Conservation (phyloP, 2,888 invertebrate genomes). For the Heliothis peltigera region DNA sequence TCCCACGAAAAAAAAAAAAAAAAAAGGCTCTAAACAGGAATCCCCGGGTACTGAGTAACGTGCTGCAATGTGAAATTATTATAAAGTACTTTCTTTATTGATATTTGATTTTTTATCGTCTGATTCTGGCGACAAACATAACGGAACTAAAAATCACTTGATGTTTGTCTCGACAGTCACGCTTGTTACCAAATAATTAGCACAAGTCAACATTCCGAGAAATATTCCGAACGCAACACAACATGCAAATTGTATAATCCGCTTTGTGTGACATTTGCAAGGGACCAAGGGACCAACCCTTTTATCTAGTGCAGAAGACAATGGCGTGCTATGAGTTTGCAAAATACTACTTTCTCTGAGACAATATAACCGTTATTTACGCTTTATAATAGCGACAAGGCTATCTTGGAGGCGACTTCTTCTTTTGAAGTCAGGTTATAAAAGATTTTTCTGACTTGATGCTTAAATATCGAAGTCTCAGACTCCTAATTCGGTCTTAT, state of each 20-base stretch:
- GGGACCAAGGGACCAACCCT: constrained; percentile 54
- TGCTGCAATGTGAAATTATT: no score
- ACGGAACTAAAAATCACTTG: not conserved
- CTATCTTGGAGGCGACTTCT: constrained; percentile 7
- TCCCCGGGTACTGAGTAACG: no score
- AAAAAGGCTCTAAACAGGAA: no score
- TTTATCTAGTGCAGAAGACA: constrained; percentile 42
- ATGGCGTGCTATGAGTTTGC: constrained; percentile 42
- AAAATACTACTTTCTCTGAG: constrained; percentile 48
- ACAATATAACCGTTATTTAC: constrained; percentile 54
- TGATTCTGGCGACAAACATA: not conserved
- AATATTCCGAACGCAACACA: constrained; percentile 46
- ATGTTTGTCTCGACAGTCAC: not conserved
- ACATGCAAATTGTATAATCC: constrained; percentile 63
- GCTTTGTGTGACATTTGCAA: constrained; percentile 35
- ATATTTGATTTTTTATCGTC: no score
- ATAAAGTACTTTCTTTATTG: no score
- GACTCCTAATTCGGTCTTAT: no score
- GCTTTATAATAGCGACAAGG: constrained; percentile 23
- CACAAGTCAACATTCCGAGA: constrained; percentile 54
- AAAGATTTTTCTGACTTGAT: not conserved
- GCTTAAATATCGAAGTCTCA: no score
- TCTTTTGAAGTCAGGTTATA: not conserved
- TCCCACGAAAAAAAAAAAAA: no score
- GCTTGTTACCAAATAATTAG: constrained; percentile 19